Conservation (phyloP, 1,140 invertebrate species). For the Cryptotermes secundus region DNA sequence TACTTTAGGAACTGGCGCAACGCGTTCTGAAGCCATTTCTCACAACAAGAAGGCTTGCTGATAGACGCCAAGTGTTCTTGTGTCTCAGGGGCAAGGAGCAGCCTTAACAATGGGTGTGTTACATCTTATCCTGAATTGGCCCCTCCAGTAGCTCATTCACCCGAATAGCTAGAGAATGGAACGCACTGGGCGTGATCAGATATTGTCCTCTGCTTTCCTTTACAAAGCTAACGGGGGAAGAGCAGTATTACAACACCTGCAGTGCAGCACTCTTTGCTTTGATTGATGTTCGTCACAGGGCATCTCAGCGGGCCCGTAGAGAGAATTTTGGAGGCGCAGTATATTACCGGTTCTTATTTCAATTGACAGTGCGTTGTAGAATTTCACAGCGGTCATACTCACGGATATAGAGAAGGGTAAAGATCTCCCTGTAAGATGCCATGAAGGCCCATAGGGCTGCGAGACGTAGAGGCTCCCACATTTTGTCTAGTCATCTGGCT, state of each 20-base stretch:
- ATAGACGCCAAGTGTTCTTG: too few species aligned
- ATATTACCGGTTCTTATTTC: neutral
- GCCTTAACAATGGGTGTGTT: neutral
- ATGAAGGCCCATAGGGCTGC: too few species aligned
- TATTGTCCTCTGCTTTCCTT: neutral
- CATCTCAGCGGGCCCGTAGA: neutral
- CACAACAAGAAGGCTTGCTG: too few species aligned
- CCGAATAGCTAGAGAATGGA: conserved; percentile 6
- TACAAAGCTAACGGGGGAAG: neutral
- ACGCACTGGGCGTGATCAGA: neutral
- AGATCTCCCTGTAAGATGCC: too few species aligned
- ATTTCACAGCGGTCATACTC: neutral
- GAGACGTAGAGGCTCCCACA: too few species aligned
- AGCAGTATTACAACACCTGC: neutral
- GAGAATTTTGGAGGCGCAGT: neutral
- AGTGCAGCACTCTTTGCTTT: neutral
- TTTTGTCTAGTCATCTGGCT: too few species aligned
- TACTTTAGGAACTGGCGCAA: too few species aligned
- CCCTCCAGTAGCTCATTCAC: neutral
- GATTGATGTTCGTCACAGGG: neutral
- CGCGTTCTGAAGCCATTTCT: too few species aligned
- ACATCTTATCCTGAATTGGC: neutral
- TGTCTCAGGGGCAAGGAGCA: neutral
- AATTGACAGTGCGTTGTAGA: neutral
- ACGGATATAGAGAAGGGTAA: too few species aligned